Conservation (phyloP, 2,797 vertebrate genomes). For the Botia almorhae region DNA sequence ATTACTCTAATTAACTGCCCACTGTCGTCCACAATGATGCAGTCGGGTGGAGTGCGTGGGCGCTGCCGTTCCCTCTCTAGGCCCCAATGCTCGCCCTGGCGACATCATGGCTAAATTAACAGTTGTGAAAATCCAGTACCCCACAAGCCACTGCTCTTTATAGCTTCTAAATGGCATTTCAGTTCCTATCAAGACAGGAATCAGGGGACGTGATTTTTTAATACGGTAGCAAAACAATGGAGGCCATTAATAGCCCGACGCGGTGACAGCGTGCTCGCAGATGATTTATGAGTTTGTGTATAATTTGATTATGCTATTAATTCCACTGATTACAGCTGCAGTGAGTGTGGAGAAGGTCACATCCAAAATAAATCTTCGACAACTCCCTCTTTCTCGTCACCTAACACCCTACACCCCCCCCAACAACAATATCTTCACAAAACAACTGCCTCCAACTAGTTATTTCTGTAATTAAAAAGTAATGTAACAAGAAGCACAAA, state of each 20-base stretch:
- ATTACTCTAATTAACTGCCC: constrained; percentile 81
- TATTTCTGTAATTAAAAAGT: constrained; percentile 89
- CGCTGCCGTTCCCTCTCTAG: constrained; percentile 69
- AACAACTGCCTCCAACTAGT: constrained; percentile 83
- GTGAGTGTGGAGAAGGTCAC: constrained; percentile 87
- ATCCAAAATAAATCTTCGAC: constrained; percentile 88
- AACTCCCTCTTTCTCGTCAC: constrained; percentile 67
- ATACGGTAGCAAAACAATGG: constrained; percentile 83
- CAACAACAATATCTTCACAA: constrained; percentile 68
- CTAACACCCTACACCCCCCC: constrained; percentile 61
- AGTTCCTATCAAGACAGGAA: constrained; percentile 78
- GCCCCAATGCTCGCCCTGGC: constrained; percentile 63
- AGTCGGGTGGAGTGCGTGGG: constrained; percentile 33
- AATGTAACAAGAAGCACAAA: constrained; percentile 83
- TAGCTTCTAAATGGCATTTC: constrained; percentile 83
- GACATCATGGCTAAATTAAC: constrained; percentile 84
- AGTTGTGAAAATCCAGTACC: constrained; percentile 80
- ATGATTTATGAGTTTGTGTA: constrained; percentile 89
- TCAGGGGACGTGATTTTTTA: constrained; percentile 78
- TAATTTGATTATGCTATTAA: constrained; percentile 94
- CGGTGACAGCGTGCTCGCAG: constrained; percentile 77
- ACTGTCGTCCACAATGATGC: constrained; percentile 74
- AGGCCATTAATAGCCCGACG: constrained; percentile 80
- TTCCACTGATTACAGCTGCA: constrained; percentile 86
- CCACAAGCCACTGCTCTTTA: constrained; percentile 64